Percentiles rank a stretch among this genome's conserved stretches.
Evolutionary conservation across 2,888 invertebrate species (phyloP).

Genomic region (Eupithecia inturbata): DNA sequence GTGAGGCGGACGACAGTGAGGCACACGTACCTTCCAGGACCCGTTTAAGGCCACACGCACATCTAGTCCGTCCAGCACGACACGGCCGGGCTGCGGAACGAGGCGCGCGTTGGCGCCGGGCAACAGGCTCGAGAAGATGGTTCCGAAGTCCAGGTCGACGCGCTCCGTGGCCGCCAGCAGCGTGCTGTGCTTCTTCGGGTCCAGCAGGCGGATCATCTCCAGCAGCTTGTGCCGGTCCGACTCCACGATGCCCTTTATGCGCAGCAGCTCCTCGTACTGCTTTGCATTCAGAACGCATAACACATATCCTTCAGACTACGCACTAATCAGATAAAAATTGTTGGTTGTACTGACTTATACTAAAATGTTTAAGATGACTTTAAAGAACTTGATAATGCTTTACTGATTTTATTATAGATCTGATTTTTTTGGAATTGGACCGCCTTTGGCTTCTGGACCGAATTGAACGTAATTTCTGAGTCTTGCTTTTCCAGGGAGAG

Average conservation of each 20-base stretch:
- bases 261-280: conserved; percentile 88
- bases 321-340: no score
- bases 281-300: conserved; percentile 83
- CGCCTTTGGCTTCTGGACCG: no score
- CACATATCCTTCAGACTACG: no score
- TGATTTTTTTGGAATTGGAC: no score
- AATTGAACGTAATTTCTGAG: no score
- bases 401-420: no score
- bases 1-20: no score
- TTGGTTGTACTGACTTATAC: no score
- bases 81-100: conserved; percentile 88
- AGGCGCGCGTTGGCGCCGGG: conserved; percentile 95
- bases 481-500: no score
- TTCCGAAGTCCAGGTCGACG: conserved; percentile 96
- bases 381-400: no score
- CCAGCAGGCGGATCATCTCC: conserved; percentile 93
- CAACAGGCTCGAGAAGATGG: conserved; percentile 95
- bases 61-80: conserved; percentile 94
- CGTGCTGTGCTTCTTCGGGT: conserved; percentile 94
- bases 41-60: conserved; percentile 93
- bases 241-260: conserved; percentile 89
- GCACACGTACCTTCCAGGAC: conserved; percentile 95
- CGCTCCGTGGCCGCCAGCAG: conserved; percentile 92
- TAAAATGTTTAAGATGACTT: no score
- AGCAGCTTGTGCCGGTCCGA: conserved; percentile 89